Evolutionary conservation across 2,888 invertebrate genomes (phyloP).

Genomic region (Podabrus alpinus): DNA sequence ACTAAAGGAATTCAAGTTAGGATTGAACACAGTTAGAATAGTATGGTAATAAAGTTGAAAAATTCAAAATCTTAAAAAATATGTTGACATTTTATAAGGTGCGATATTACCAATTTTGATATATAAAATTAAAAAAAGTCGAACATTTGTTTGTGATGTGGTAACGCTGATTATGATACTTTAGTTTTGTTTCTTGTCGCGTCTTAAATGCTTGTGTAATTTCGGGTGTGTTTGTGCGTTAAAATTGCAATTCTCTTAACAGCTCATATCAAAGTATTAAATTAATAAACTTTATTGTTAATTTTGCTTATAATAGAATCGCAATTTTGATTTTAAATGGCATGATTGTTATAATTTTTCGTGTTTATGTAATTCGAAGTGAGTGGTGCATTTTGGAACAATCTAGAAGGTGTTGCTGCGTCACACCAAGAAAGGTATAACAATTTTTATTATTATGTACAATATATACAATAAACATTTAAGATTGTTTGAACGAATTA

Average conservation of each 20-base stretch:
- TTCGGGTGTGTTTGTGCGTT: not conserved
- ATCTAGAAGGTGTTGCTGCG: not conserved
- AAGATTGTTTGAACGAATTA: not conserved
- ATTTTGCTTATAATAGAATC: not conserved
- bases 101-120: too few species aligned
- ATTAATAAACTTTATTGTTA: not conserved
- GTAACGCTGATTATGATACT: not conserved
- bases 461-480: not conserved
- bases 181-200: not conserved
- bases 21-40: too few species aligned
- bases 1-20: too few species aligned
- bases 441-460: not conserved
- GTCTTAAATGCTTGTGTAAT: not conserved
- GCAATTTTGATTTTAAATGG: not conserved
- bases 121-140: not conserved
- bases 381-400: not conserved
- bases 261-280: not conserved
- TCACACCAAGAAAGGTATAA: not conserved
- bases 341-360: not conserved
- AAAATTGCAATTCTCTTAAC: not conserved
- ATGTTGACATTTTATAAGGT: too few species aligned
- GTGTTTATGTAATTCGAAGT: not conserved
- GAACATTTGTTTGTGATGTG: not conserved
- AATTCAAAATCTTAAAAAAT: too few species aligned
- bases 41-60: too few species aligned